These are phyloP conservation scores for Daubentonia madagascariensis DNA, from an alignment of 2,113 vertebrate genomes.

Conservation along the genomic window DNA sequence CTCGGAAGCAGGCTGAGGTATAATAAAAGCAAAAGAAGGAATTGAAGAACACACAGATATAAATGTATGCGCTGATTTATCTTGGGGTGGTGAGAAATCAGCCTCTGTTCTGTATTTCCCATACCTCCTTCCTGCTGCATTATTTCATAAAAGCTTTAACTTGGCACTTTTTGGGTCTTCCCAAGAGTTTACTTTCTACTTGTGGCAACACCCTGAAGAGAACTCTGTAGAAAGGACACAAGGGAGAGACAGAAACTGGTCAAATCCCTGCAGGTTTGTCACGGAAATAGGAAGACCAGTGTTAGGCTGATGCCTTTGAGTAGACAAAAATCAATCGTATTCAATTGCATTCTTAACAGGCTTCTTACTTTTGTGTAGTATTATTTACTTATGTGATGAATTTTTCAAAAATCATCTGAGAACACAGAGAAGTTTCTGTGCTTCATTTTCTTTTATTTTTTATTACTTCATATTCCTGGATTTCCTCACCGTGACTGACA, in stretches of 20 bases:
- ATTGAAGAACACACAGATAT: neutral
- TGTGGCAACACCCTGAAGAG: neutral
- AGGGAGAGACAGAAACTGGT: no score
- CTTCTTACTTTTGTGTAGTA: neutral
- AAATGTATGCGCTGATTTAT: no score
- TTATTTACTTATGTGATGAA: neutral
- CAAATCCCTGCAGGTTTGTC: neutral
- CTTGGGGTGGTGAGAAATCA: neutral
- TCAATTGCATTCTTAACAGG: no score
- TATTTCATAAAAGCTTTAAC: neutral
- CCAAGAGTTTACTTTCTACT: neutral
- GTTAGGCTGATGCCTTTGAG: neutral
- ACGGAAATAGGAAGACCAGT: neutral
- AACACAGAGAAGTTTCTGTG: neutral
- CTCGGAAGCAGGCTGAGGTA: neutral
- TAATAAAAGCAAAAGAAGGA: neutral
- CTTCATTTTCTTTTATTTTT: no score
- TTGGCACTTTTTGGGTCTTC: neutral
- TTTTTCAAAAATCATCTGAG: neutral
- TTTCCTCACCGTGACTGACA: neutral
- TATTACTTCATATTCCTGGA: neutral
- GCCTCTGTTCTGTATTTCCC: neutral
- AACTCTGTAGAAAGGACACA: neutral
- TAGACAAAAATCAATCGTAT: neutral
- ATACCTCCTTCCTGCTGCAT: accelerated